These are phyloP conservation scores for Marmota flaviventris DNA, from an alignment of 2,113 vertebrate genomes.

Conservation along the genomic window DNA sequence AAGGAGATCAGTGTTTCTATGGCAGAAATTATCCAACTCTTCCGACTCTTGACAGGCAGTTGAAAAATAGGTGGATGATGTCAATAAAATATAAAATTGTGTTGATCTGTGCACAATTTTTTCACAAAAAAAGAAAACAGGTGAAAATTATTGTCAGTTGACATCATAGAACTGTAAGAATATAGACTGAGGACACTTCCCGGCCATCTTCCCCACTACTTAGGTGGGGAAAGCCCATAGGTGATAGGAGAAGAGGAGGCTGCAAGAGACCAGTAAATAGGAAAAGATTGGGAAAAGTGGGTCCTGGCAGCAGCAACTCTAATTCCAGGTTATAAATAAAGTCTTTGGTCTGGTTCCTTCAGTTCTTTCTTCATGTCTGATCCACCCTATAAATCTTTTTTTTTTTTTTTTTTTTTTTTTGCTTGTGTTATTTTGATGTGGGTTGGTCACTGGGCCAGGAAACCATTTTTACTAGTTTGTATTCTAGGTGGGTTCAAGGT, in stretches of 20 bases:
- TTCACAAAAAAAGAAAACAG: background rate
- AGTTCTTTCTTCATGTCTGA: background rate
- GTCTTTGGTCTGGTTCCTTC: background rate
- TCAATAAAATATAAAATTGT: background rate
- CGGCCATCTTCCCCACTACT: background rate
- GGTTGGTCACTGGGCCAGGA: background rate
- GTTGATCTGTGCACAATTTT: background rate
- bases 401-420: slow-evolving; percentile 36
- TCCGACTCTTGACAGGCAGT: background rate
- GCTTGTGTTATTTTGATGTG: background rate
- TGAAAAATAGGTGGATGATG: background rate
- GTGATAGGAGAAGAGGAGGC: background rate
- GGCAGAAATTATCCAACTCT: background rate
- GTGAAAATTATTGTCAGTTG: background rate
- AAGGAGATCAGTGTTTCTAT: background rate
- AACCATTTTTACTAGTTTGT: background rate
- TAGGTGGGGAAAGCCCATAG: background rate
- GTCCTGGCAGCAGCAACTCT: background rate
- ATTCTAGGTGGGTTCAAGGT: background rate
- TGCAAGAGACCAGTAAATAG: background rate
- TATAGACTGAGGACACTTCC: background rate
- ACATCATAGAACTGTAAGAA: background rate
- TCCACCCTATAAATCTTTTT: background rate
- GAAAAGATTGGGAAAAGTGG: background rate
- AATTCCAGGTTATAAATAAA: background rate